phyloP scores from a whole-genome alignment of 2,888 invertebrate species.

The Oegoconia quadripuncta region DNA sequence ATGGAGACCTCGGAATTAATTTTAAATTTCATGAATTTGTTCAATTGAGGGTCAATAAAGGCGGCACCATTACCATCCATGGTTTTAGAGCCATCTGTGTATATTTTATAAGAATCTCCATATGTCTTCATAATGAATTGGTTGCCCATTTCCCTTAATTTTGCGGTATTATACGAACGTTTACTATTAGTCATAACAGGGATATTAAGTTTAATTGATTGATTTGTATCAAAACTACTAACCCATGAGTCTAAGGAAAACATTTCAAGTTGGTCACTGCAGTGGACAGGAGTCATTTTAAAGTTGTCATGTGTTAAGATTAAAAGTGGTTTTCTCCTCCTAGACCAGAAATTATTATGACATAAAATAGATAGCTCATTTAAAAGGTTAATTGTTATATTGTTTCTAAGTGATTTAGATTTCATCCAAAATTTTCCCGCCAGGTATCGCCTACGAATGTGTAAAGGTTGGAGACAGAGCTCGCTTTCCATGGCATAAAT shows the following conservation, averaged over 20 bases:
- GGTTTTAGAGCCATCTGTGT: too few species aligned
- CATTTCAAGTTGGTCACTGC: not conserved
- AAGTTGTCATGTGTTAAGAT: not conserved
- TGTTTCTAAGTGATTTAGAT: not conserved
- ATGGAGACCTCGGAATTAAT: too few species aligned
- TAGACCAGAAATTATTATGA: not conserved
- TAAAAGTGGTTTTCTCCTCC: not conserved
- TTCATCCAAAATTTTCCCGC: not conserved
- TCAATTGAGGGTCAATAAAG: too few species aligned
- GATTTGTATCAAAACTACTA: constrained; percentile 1
- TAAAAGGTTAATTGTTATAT: not conserved
- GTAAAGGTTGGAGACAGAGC: too few species aligned
- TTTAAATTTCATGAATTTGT: too few species aligned
- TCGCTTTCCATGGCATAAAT: constrained; percentile 19
- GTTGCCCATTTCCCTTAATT: too few species aligned
- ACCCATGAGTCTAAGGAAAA: constrained; percentile 2
- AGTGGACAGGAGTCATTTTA: not conserved
- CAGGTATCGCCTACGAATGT: not conserved
- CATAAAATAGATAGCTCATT: not conserved
- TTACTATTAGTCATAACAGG: too few species aligned
- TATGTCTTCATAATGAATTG: too few species aligned
- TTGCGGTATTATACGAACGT: too few species aligned
- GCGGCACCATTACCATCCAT: too few species aligned
- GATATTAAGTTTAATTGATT: too few species aligned
- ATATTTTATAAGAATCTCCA: too few species aligned